Percentiles rank a stretch among this genome's conserved stretches.
Evolutionary conservation across 2,888 invertebrate genomes (phyloP).

Genomic region (Tridacna gigas): DNA sequence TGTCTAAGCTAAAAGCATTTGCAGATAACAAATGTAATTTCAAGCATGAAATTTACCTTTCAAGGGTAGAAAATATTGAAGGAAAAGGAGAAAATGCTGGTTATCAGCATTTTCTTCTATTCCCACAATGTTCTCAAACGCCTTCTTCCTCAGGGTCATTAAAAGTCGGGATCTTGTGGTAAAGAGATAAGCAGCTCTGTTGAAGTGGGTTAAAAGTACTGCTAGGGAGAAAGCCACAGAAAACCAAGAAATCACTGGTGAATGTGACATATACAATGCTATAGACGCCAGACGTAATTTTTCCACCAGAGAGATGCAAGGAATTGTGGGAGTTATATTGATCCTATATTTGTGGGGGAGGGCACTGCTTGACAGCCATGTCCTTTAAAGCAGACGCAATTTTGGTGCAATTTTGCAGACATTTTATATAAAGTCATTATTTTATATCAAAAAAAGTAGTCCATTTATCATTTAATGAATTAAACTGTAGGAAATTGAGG

Average conservation of each 20-base stretch:
- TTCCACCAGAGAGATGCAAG: neutral
- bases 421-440: too few relatives aligned
- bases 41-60: too few relatives aligned
- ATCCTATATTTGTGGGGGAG: conserved; percentile 8
- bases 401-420: neutral
- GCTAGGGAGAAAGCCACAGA: too few relatives aligned
- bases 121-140: neutral
- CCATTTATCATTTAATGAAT: too few relatives aligned
- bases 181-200: neutral
- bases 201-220: too few relatives aligned
- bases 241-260: neutral
- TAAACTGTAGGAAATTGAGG: too few relatives aligned
- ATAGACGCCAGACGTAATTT: neutral
- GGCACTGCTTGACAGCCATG: neutral
- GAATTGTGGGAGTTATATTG: conserved; percentile 27
- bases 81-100: neutral
- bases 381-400: neutral
- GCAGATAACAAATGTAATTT: too few relatives aligned
- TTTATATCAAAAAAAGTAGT: too few relatives aligned
- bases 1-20: too few relatives aligned
- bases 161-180: neutral
- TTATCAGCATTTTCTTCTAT: neutral
- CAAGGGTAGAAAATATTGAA: neutral
- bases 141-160: neutral
- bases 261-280: neutral